A percentile compares a stretch with the other conserved stretches of the same genome.
Conservation (phyloP, 2,113 vertebrate genomes). For the Willisornis vidua region DNA sequence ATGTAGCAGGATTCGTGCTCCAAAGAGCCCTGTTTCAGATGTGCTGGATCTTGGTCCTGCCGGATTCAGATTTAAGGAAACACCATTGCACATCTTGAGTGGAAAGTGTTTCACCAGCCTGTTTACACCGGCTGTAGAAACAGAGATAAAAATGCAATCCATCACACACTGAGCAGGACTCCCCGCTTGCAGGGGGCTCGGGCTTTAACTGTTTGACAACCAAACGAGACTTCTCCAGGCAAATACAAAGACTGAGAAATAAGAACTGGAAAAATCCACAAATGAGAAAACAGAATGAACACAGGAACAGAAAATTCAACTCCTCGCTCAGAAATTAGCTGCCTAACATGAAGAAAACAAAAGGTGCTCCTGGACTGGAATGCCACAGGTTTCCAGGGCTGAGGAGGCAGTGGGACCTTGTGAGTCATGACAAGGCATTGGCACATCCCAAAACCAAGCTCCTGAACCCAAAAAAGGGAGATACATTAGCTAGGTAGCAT, state of each 20-base stretch:
- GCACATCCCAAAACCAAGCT: background rate
- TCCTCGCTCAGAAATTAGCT: background rate
- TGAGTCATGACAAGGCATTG: background rate
- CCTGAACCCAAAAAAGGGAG: background rate
- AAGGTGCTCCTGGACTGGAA: background rate
- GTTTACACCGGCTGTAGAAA: slow-evolving; percentile 30
- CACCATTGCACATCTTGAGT: background rate
- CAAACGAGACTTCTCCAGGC: background rate
- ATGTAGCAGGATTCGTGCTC: slow-evolving; percentile 44
- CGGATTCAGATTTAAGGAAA: slow-evolving; percentile 43
- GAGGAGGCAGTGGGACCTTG: background rate
- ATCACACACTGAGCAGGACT: background rate
- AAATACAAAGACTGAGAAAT: background rate
- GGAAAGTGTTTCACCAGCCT: slow-evolving; percentile 27
- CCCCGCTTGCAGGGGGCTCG: accelerated
- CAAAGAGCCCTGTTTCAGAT: slow-evolving; percentile 46
- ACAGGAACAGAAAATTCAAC: background rate
- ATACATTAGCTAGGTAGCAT: accelerated
- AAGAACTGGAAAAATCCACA: slow-evolving; percentile 1
- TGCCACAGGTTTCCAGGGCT: background rate
- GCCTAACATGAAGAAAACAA: background rate
- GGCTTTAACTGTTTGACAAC: slow-evolving; percentile 39
- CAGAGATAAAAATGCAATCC: slow-evolving; percentile 42
- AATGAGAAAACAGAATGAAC: background rate
- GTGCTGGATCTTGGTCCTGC: slow-evolving; percentile 6